Evolutionary conservation across 2,797 vertebrate species (phyloP).

Genomic region (Poecile montanus): DNA sequence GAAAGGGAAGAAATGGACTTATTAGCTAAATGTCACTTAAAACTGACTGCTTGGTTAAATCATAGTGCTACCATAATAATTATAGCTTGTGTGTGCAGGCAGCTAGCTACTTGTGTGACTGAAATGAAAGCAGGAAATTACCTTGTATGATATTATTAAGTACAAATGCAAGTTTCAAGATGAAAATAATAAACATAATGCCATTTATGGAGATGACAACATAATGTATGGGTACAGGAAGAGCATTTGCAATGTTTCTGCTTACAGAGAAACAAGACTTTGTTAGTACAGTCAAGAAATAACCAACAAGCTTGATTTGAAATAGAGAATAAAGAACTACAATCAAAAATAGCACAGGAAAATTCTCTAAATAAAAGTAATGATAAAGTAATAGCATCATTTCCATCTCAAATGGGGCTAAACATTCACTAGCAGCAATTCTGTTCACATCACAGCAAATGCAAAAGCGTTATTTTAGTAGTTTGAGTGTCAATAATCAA

Average conservation of each 20-base stretch:
- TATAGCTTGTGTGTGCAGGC: neutral
- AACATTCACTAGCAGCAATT: neutral
- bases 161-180: neutral
- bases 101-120: neutral
- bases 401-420: neutral
- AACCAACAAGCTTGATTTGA: neutral
- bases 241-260: neutral
- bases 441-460: slow-evolving; percentile 47
- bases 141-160: neutral
- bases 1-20: neutral
- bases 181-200: neutral
- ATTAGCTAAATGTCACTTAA: neutral
- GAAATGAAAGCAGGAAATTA: neutral
- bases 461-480: neutral
- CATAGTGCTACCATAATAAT: neutral
- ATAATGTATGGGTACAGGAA: neutral
- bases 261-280: slow-evolving; percentile 16
- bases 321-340: neutral
- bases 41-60: neutral
- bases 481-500: slow-evolving; percentile 8
- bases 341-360: neutral
- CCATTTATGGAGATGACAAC: neutral
- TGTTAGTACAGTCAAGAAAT: slow-evolving; percentile 14
- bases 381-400: neutral
- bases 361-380: neutral